Conservation (phyloP, 2,888 invertebrate species). For the Stegophylla sp. region DNA sequence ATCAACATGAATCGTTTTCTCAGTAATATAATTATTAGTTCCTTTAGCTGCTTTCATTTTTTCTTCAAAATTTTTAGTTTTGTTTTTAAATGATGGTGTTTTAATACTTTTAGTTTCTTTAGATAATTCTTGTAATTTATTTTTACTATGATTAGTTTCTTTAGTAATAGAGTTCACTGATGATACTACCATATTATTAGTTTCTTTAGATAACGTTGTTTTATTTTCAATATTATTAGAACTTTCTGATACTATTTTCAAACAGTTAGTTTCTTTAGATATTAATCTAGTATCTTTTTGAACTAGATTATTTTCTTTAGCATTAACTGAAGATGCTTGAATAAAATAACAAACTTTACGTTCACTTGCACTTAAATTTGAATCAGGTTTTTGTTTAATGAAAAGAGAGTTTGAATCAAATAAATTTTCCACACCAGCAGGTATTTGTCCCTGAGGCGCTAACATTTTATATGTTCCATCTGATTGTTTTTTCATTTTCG, state of each 20-base stretch:
- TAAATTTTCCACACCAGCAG: not conserved
- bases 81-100: too few relatives aligned
- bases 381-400: not conserved
- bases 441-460: not conserved
- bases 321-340: not conserved
- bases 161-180: not conserved
- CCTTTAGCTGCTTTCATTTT: too few relatives aligned
- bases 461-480: conserved; percentile 6
- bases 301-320: not conserved
- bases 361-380: too few relatives aligned
- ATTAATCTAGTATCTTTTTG: too few relatives aligned
- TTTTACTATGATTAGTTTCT: not conserved
- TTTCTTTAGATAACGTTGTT: not conserved
- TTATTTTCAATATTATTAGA: not conserved
- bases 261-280: not conserved
- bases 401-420: not conserved
- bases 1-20: too few relatives aligned
- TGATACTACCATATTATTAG: too few relatives aligned
- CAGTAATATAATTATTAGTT: too few relatives aligned
- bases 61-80: too few relatives aligned
- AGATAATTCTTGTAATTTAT: not conserved
- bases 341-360: not conserved
- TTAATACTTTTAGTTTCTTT: too few relatives aligned
- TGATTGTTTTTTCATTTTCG: not conserved
- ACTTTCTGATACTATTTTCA: not conserved